A percentile compares a stretch with the other conserved stretches of the same genome.
Evolutionary conservation across 1,140 invertebrate species (phyloP).

Genomic region (Dreissena polymorpha): DNA sequence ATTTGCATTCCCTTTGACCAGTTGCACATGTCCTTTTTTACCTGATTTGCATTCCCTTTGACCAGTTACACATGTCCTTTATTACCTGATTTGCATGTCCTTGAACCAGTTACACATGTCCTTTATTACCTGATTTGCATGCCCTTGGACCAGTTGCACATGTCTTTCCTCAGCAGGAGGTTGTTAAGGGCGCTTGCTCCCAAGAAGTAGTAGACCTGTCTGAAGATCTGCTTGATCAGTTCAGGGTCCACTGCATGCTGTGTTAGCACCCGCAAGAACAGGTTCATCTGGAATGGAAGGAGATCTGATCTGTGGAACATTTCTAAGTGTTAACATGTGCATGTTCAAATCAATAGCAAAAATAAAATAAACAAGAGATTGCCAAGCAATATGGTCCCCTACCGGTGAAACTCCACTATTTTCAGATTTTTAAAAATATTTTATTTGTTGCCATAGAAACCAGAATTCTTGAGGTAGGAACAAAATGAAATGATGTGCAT

Average conservation of each 20-base stretch:
- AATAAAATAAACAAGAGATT: no score
- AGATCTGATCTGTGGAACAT: not conserved
- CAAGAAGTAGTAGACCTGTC: slow-evolving; percentile 95
- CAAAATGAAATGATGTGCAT: no score
- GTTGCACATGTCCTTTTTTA: no score
- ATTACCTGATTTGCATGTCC: not conserved
- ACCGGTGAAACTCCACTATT: no score
- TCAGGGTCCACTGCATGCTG: slow-evolving; percentile 89
- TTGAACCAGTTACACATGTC: not conserved
- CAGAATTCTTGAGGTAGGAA: no score
- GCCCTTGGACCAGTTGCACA: not conserved
- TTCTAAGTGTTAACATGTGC: not conserved
- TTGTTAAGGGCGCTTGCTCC: slow-evolving; percentile 97
- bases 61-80: no score
- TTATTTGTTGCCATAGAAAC: no score
- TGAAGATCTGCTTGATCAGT: slow-evolving; percentile 89
- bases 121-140: not conserved
- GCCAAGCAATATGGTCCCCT: no score
- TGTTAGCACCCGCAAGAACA: slow-evolving; percentile 84
- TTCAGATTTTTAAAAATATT: no score
- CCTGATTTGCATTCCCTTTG: no score
- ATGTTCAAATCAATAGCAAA: not conserved
- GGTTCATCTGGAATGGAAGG: slow-evolving; percentile 81
- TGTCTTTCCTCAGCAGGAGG: slow-evolving; percentile 89
- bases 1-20: no score